phyloP scores from a whole-genome alignment of 2,113 vertebrate species.

The Spea bombifrons region DNA sequence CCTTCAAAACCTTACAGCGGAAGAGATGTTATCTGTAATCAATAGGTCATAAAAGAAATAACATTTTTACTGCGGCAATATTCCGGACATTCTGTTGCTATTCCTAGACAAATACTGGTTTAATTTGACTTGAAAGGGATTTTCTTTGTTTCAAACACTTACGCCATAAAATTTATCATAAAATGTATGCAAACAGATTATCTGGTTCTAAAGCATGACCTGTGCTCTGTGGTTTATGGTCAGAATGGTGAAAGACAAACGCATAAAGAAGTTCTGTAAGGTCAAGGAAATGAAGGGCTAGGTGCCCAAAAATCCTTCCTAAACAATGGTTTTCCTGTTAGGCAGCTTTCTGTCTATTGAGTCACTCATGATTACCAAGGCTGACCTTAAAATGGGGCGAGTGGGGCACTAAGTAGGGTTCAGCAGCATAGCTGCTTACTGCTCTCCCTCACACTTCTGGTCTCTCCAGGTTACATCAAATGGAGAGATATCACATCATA shows the following conservation, averaged over 20 bases:
- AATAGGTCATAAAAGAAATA: constrained; percentile 49
- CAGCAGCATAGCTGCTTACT: too few species aligned
- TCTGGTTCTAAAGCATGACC: not conserved
- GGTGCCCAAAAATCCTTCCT: not conserved
- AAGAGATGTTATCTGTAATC: constrained; percentile 39
- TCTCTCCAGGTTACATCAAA: too few species aligned
- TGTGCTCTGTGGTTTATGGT: not conserved
- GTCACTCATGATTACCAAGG: too few species aligned
- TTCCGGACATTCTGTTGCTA: constrained; percentile 18
- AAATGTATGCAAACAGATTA: constrained; percentile 18
- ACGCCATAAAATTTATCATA: constrained; percentile 15
- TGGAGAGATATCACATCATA: too few species aligned
- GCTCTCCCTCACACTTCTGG: too few species aligned
- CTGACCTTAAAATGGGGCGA: too few species aligned
- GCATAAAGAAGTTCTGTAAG: not conserved
- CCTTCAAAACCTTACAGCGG: not conserved
- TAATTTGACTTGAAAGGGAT: constrained; percentile 34
- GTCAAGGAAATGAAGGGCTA: not conserved
- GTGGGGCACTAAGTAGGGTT: too few species aligned
- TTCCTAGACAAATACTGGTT: constrained; percentile 40
- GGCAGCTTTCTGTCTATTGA: too few species aligned
- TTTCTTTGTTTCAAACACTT: constrained; percentile 19
- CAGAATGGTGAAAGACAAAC: not conserved
- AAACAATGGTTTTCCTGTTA: too few species aligned
- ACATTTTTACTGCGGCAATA: constrained; percentile 29